Percentiles rank a stretch among this genome's conserved stretches.
phyloP scores from a whole-genome alignment of 2,113 vertebrate species.

The Lontra canadensis region DNA sequence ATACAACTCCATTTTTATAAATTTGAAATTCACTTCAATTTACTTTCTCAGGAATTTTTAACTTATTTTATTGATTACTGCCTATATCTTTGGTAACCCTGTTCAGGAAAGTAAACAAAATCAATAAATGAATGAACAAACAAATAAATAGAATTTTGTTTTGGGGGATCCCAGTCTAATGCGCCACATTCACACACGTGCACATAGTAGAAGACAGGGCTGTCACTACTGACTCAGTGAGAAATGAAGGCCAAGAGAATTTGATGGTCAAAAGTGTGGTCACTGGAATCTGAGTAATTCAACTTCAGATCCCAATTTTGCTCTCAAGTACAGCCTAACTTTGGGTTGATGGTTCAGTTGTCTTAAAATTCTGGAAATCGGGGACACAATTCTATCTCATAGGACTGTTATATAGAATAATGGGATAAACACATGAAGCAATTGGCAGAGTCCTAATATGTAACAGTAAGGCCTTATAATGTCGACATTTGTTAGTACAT shows the following conservation, averaged over 20 bases:
- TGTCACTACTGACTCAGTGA: background rate
- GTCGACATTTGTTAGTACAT: background rate
- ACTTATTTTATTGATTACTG: constrained; percentile 85
- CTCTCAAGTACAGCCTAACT: background rate
- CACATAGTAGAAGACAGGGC: background rate
- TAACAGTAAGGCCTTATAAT: background rate
- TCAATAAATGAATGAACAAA: background rate
- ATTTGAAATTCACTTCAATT: constrained; percentile 70
- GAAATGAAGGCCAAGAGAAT: background rate
- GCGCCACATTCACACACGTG: background rate
- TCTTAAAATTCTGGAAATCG: background rate
- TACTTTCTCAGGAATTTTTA: background rate
- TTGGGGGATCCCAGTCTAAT: background rate
- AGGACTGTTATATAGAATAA: background rate
- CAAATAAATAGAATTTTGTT: background rate
- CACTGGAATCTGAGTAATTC: background rate
- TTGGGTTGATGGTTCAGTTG: background rate
- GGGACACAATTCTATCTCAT: background rate
- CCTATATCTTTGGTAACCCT: constrained; percentile 93
- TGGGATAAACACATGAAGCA: background rate
- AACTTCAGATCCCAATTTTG: background rate
- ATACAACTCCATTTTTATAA: constrained; percentile 85
- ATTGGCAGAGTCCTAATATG: background rate
- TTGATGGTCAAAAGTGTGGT: background rate
- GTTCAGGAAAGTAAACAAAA: constrained; percentile 83